Evolutionary conservation across 2,888 invertebrate genomes (phyloP).

Genomic region (Artemia sp.): DNA sequence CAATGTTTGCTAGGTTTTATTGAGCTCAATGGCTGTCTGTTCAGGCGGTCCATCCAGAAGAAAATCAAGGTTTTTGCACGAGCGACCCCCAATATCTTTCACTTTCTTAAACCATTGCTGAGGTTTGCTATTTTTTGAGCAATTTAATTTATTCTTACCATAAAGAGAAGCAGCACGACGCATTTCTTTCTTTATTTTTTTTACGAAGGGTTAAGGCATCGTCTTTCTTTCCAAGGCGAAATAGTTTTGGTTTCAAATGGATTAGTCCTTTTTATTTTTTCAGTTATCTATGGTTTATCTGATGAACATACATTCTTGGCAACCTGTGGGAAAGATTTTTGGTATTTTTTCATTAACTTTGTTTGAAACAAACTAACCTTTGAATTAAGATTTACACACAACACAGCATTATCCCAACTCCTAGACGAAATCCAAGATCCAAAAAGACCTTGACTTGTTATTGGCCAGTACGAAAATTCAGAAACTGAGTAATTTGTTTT

Average conservation of each 20-base stretch:
- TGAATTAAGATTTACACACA: constrained; percentile 4
- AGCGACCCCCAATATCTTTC: neutral
- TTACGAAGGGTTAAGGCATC: neutral
- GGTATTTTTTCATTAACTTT: neutral
- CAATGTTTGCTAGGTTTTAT: neutral
- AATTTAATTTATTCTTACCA: neutral
- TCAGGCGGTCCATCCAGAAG: neutral
- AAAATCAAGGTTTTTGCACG: constrained; percentile 8
- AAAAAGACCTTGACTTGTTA: constrained; percentile 2
- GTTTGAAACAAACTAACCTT: neutral
- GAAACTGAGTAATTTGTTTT: neutral
- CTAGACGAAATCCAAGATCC: neutral
- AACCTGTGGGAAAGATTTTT: neutral
- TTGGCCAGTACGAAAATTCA: neutral
- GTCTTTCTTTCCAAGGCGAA: neutral
- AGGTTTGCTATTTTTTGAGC: neutral
- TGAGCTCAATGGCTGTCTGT: neutral
- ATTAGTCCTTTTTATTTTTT: neutral
- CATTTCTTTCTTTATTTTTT: neutral
- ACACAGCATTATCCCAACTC: neutral
- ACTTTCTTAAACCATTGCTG: neutral
- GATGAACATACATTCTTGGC: neutral
- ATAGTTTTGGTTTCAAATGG: neutral
- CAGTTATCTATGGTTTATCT: neutral
- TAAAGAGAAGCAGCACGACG: neutral